Evolutionary conservation across 2,888 invertebrate genomes (phyloP), one percentile per base, ranked within the genome.

Genomic region (Agriopis aurantiaria): DNA sequence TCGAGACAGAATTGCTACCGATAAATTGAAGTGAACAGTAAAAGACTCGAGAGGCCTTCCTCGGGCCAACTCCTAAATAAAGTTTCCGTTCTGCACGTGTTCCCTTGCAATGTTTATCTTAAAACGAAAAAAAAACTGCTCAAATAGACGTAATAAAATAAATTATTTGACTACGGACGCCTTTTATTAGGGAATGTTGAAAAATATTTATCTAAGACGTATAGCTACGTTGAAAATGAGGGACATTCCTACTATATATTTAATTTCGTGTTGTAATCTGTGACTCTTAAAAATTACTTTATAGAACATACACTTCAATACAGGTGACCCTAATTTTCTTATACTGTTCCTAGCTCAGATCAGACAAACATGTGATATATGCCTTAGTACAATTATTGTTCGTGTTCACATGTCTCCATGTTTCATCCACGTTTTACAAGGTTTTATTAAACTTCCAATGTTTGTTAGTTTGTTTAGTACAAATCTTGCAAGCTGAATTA

Each of bases 21-120:
- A 66, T 68, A 73, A 69, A 68, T 68, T 69, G 65, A 69, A 72
- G 68, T 40, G 61, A 67, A 62, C 69, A 33, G 67, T 66, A 68
- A 53, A 67, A 59, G 59, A 40, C 23, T 14, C 14, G 14, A 45
- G 7, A 33, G 33, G 33, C 33, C 33, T 33, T 33, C 33, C 58
- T 65, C 49, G 23, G 8, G 23, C 3, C 17, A 43, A 12, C 68
- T 60, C 40, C 40, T 12, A 11, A 62, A 66, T 69, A 56, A 68
- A 71, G 51, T 61, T 64, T 48, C 33, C 45, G 23, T 57, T 11
- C 23, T 3, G 23, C n/a, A 67, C 10, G 14, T 61, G 51, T 45
- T 68, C 49, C 41, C 9, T 55, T 53, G 17, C 41, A 58, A 55
- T 61, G 56, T 75, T 71, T 66, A 53, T n/a, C 1, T 23, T 23